Base-by-base conservation (phyloP, 2,797 vertebrate species). In the Chiropotes sagulatus region DNA sequence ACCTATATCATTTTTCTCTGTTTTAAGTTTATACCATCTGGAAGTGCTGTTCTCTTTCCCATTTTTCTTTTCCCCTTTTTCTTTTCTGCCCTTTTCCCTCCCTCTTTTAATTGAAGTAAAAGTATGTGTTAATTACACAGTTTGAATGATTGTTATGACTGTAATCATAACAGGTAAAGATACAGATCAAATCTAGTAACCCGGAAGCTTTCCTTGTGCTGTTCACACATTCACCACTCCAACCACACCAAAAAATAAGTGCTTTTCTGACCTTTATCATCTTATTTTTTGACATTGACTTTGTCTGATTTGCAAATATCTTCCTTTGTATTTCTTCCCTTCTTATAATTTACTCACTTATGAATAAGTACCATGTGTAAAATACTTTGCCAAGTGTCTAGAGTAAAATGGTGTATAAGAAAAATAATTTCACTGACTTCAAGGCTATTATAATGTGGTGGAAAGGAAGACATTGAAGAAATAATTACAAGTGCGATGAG, bases 331-430 rank as follows among this genome's bases (percentile, higher is more conserved):
- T 9, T 20, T 92, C 33, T 75, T 93, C 7, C 30, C 1, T 89
- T 73, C 15, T 92, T 44, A 48, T 64, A 93, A 94, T 93, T 92
- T 87, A 79, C 46, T 93, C 4, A 39, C 73, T 95, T 80, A 90
- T 70, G 28, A 84, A n/a, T 20, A 85, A 33, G 33, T 79, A 64
- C 75, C 11, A 30, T 70, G 20, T 88, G 24, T 73, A 75, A 78
- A 89, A 79, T 82, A 12, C 12, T 84, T 94, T 36, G n/a, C 57
- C 73, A 76, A 73, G 33, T 79, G 39, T 28, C 78, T 11, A 90
- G 28, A 86, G 67, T 93, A 90, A 12, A 80, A 20, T 88, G 20
- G 19, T 48, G 80, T 85, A 78, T 93, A 86, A 94, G 64, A 90
- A 88, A 79, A 97, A 88, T 61, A 54, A 3, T 48, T 91, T 70